Base-by-base conservation (phyloP, 2,888 invertebrate genomes). In the Hydropsyche betteni region DNA sequence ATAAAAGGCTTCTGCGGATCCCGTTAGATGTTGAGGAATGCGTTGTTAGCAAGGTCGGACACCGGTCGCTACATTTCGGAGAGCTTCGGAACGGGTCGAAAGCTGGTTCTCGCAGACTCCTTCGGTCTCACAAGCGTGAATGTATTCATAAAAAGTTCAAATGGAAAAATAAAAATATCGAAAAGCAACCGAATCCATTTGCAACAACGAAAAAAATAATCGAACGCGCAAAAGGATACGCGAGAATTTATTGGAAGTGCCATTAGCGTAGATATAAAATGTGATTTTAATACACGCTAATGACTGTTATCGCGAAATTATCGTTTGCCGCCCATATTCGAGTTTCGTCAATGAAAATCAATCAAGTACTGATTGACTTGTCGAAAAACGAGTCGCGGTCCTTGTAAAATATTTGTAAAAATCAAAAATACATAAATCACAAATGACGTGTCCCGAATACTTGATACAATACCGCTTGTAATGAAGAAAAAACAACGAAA, bases 11-110 rank as follows among this genome's bases (percentile, higher is more conserved):
- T 58, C 64, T 53, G 53, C 53, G 61, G 53, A 75, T 77, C 75
- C 75, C 77, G 75, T 73, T 75, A 77, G 50, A 73, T 75, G 64
- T 52, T n/a, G 33, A 75, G 72, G 77, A 77, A 77, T 77, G 77
- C 75, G 69, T 52, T 44, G 44, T 44, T 53, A 51, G 70, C 77
- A 77, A 77, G 77, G 77, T 74, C 77, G 77, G 68, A 44, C 69
- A 53, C 69, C 64, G 58, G 44, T 68, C 64, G 70, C 58, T 75
- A 69, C 75, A 64, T 64, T 50, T 50, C 51, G 70, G 44, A 58
- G 24, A 72, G 52, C 36, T 58, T 61, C 61, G 24, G 61, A 44
- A 36, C 72, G 44, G 61, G 58, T 55, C 72, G 36, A 72, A 58
- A 72, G 72, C 70, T 70, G 52, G 70, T 70, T 70, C 53, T 70